phyloP scores from a whole-genome alignment of 35 echinoderm and acorn worm genomes.

The Amphiura filiformis region DNA sequence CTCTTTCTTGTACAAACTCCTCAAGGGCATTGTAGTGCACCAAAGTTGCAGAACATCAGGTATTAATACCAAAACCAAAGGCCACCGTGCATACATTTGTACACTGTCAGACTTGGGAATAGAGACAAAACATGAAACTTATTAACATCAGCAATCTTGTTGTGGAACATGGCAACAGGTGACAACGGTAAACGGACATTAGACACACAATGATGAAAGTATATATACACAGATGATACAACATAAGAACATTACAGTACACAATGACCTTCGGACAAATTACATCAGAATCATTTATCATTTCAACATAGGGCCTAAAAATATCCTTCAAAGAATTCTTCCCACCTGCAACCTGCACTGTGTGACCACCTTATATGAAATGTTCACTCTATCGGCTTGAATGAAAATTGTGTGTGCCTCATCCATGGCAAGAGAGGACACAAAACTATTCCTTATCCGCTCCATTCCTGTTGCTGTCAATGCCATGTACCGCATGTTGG shows the following conservation, averaged over 20 bases:
- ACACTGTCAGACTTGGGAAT: not conserved
- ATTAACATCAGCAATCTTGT: not conserved
- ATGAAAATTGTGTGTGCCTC: no score
- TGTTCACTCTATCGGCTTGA: no score
- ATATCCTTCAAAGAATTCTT: no score
- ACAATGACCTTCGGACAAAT: no score
- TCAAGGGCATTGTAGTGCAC: not conserved
- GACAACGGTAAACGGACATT: not conserved
- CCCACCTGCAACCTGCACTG: no score
- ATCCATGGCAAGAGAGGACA: no score
- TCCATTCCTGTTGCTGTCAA: no score
- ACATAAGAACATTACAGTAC: not conserved
- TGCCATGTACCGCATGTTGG: no score
- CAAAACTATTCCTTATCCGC: no score
- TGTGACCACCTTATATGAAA: no score
- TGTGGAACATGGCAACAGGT: not conserved
- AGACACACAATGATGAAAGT: not conserved
- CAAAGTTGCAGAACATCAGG: not conserved
- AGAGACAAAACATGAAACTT: not conserved
- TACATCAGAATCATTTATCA: no score
- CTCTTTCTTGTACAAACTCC: not conserved
- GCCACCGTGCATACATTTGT: not conserved
- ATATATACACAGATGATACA: not conserved
- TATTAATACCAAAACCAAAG: not conserved
- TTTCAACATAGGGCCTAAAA: no score